Evolutionary conservation across 2,113 vertebrate genomes (phyloP).

Genomic region (Xiphias gladius): DNA sequence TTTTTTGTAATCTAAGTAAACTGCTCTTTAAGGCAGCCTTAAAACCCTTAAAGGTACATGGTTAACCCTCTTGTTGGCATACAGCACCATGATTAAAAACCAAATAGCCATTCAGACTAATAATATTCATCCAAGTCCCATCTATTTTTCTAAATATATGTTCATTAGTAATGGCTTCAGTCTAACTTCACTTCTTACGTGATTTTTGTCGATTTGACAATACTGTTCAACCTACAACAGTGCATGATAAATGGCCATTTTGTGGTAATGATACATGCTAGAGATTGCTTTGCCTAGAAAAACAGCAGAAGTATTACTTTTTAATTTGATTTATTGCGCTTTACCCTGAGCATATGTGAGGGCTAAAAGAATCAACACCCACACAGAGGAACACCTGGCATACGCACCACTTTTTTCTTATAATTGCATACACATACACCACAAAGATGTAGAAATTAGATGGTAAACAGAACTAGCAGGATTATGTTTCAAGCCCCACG

Average conservation of each 20-base stretch:
- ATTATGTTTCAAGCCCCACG: slow-evolving; percentile 8
- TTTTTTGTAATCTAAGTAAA: no score
- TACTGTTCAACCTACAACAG: slow-evolving; percentile 63
- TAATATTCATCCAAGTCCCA: slow-evolving; percentile 55
- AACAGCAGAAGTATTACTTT: slow-evolving; percentile 76
- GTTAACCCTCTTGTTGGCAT: no score
- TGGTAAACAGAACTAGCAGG: slow-evolving; percentile 25
- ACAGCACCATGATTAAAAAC: slow-evolving; percentile 48
- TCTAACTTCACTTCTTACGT: slow-evolving; percentile 52
- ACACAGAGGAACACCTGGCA: slow-evolving; percentile 55
- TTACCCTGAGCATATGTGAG: slow-evolving; percentile 76
- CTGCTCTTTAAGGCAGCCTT: no score
- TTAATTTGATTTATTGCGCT: slow-evolving; percentile 84
- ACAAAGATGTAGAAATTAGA: slow-evolving; percentile 26
- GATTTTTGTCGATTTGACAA: slow-evolving; percentile 66
- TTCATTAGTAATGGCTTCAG: slow-evolving; percentile 57
- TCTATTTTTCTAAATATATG: slow-evolving; percentile 71
- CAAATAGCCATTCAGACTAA: slow-evolving; percentile 53
- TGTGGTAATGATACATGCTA: slow-evolving; percentile 69
- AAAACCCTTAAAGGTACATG: no score
- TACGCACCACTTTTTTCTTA: neutral
- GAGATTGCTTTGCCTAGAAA: slow-evolving; percentile 75
- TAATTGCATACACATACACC: slow-evolving; percentile 4
- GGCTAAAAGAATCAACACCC: slow-evolving; percentile 57
- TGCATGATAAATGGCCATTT: slow-evolving; percentile 77